Evolutionary conservation across 1,140 invertebrate species (phyloP).

Genomic region (Laodelphax striatellus): DNA sequence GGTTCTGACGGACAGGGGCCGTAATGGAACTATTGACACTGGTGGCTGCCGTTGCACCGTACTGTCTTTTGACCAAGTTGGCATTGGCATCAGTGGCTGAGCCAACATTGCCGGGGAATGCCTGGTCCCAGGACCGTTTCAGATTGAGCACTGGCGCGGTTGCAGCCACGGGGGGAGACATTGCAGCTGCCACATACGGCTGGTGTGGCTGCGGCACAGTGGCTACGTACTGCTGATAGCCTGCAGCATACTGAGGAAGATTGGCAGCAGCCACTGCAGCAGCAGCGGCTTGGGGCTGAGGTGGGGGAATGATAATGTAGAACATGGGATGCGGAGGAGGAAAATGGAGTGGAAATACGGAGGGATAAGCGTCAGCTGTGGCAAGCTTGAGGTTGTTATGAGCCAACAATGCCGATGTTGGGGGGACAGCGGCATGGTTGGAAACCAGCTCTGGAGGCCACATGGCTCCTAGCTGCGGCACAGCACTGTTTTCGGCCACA

Average conservation of each 20-base stretch:
- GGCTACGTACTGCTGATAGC: background rate
- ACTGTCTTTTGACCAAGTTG: slow-evolving; percentile 3
- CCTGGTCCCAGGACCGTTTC: slow-evolving; percentile 20
- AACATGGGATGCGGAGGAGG: slow-evolving; percentile 4
- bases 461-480: background rate
- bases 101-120: slow-evolving; percentile 21
- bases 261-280: no score
- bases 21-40: background rate
- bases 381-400: background rate
- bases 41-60: background rate
- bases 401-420: background rate
- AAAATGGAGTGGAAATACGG: slow-evolving; percentile 1
- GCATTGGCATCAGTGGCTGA: slow-evolving; percentile 17
- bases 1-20: background rate
- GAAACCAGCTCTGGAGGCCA: slow-evolving; percentile 1
- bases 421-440: background rate
- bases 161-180: slow-evolving; percentile 4
- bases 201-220: no score
- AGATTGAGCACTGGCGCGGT: slow-evolving; percentile 7
- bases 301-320: slow-evolving; percentile 9
- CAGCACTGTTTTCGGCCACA: background rate
- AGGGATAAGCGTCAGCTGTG: background rate
- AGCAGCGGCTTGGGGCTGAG: slow-evolving; percentile 1
- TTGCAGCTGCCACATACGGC: no score
- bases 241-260: background rate